Evolutionary conservation across 2,888 invertebrate species (phyloP).

Genomic region (Lithophane ornitopus): DNA sequence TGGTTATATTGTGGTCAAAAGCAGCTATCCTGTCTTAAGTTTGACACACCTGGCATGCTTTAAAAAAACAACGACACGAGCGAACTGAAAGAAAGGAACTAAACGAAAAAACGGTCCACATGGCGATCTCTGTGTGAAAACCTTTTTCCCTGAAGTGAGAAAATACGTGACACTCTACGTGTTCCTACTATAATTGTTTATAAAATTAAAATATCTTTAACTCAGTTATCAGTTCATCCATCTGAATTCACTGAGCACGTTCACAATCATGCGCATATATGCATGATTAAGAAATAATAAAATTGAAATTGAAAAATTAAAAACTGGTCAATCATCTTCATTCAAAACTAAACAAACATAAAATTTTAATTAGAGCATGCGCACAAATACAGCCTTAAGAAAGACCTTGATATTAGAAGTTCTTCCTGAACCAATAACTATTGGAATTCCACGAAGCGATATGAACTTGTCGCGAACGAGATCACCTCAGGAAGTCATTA

Average conservation of each 20-base stretch:
- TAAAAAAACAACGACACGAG: background rate
- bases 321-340: background rate
- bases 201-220: too few relatives aligned
- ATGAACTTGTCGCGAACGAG: conserved; percentile 53
- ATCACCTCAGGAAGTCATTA: conserved; percentile 56
- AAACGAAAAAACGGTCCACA: background rate
- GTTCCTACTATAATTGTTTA: too few relatives aligned
- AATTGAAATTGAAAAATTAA: background rate
- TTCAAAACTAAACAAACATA: conserved; percentile 3
- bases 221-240: background rate
- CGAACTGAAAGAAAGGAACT: background rate
- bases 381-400: conserved; percentile 30
- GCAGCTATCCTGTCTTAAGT: background rate
- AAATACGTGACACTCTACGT: too few relatives aligned
- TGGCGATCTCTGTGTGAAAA: too few relatives aligned
- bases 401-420: conserved; percentile 61
- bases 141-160: too few relatives aligned
- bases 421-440: conserved; percentile 62
- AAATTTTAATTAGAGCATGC: conserved; percentile 28
- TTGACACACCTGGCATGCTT: background rate
- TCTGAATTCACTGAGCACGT: background rate
- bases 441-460: conserved; percentile 63
- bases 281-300: background rate
- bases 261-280: background rate
- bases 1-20: too few relatives aligned